Evolutionary conservation across 2,113 vertebrate species (phyloP).

Genomic region (Noturus placidus): DNA sequence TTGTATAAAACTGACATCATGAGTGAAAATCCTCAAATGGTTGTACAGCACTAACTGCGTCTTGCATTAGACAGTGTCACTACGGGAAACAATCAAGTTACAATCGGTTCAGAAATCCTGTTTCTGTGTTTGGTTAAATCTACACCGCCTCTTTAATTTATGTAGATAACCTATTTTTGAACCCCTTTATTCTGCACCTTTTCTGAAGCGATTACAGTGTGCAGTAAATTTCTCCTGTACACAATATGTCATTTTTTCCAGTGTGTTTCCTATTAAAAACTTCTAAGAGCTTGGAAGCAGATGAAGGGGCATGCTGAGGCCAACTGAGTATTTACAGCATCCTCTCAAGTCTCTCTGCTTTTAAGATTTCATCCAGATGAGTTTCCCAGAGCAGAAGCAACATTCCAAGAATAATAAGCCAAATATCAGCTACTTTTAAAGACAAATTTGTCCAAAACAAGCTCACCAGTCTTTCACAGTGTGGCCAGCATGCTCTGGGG

Average conservation of each 20-base stretch:
- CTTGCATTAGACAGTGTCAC: neutral
- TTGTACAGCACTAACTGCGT: neutral
- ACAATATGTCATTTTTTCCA: neutral
- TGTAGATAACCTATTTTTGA: neutral
- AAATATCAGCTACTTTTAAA: neutral
- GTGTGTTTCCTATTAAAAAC: conserved; percentile 6
- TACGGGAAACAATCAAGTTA: neutral
- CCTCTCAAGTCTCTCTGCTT: neutral
- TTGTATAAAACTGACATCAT: neutral
- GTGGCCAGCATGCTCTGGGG: neutral
- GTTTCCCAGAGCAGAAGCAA: neutral
- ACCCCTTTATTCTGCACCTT: neutral
- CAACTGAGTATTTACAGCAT: conserved; percentile 14
- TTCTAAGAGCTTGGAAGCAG: neutral
- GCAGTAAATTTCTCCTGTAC: neutral
- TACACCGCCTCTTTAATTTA: neutral
- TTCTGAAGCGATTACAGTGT: neutral
- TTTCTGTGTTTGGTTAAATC: neutral
- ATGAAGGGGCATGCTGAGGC: neutral
- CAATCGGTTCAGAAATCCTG: neutral
- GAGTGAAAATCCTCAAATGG: neutral
- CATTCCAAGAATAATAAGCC: neutral
- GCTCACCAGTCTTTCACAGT: neutral
- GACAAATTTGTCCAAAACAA: neutral
- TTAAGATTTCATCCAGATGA: neutral